A percentile compares a stretch with the other conserved stretches of the same genome.
Conservation (phyloP, 2,113 vertebrate genomes). For the Spilogale gracilis region DNA sequence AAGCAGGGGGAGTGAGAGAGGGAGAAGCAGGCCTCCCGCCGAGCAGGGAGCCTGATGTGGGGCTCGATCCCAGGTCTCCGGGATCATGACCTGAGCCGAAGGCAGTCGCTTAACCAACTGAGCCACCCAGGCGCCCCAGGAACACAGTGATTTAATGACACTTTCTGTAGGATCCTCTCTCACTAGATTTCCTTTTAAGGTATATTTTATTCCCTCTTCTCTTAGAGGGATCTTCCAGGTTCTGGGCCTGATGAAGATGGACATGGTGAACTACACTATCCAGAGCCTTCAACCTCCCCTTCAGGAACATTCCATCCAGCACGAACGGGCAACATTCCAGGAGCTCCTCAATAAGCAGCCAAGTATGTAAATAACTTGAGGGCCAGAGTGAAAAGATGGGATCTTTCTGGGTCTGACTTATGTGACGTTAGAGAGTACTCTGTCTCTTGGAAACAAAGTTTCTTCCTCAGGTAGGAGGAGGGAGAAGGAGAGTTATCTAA, state of each 20-base stretch:
- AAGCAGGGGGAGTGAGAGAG: too few relatives aligned
- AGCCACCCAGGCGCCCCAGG: not conserved
- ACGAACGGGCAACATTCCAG: slow-evolving; percentile 88
- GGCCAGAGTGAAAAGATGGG: not conserved
- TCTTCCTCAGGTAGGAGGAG: not conserved
- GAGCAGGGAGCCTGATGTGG: too few relatives aligned
- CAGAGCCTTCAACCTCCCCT: slow-evolving; percentile 87
- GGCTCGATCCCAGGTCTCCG: too few relatives aligned
- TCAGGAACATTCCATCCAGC: slow-evolving; percentile 84
- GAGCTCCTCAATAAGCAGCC: slow-evolving; percentile 88
- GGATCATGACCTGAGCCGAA: too few relatives aligned
- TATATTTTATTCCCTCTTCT: not conserved
- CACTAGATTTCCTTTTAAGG: not conserved
- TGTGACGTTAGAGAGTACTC: not conserved
- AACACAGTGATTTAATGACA: not conserved
- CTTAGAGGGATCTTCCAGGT: slow-evolving; percentile 87
- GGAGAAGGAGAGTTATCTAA: not conserved
- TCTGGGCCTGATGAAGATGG: slow-evolving; percentile 89
- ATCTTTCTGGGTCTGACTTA: not conserved
- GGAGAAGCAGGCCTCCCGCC: too few relatives aligned
- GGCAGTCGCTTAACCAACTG: too few relatives aligned
- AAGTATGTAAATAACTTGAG: slow-evolving; percentile 70
- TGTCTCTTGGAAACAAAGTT: not conserved
- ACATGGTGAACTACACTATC: slow-evolving; percentile 90
- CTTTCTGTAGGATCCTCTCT: too few relatives aligned